These are phyloP conservation scores for Ernsta delagoae DNA, from an alignment of 2,888 invertebrate genomes.

Conservation along the genomic window DNA sequence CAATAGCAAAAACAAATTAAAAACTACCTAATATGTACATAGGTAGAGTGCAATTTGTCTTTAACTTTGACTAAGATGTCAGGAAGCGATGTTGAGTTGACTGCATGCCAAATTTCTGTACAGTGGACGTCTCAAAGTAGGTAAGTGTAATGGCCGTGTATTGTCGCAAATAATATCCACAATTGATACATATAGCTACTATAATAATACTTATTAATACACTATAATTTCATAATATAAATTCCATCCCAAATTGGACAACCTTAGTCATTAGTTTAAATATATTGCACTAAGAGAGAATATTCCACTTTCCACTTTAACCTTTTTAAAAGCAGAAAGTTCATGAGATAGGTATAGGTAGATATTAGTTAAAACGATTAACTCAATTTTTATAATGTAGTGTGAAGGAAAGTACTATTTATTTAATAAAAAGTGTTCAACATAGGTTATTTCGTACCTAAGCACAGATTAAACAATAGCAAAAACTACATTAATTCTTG, in stretches of 20 bases:
- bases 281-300: neutral
- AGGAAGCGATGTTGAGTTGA: slow-evolving; percentile 24
- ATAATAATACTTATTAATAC: no score
- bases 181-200: no score
- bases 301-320: no score
- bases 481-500: slow-evolving; percentile 9
- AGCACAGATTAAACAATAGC: neutral
- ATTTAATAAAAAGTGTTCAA: neutral
- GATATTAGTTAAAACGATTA: no score
- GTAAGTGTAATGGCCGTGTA: neutral
- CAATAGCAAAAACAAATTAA: no score
- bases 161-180: no score
- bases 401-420: no score
- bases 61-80: slow-evolving; percentile 28
- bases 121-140: slow-evolving; percentile 6
- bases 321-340: no score
- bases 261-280: neutral
- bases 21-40: neutral
- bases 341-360: no score
- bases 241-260: neutral
- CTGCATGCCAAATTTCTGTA: slow-evolving; percentile 28
- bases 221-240: neutral
- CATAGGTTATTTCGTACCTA: neutral
- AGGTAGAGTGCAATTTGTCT: slow-evolving; percentile 6
- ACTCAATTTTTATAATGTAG: no score